Evolutionary conservation across 1,140 invertebrate genomes (phyloP), one percentile per base, ranked within the genome.

Genomic region (Pectinophora gossypiella): DNA sequence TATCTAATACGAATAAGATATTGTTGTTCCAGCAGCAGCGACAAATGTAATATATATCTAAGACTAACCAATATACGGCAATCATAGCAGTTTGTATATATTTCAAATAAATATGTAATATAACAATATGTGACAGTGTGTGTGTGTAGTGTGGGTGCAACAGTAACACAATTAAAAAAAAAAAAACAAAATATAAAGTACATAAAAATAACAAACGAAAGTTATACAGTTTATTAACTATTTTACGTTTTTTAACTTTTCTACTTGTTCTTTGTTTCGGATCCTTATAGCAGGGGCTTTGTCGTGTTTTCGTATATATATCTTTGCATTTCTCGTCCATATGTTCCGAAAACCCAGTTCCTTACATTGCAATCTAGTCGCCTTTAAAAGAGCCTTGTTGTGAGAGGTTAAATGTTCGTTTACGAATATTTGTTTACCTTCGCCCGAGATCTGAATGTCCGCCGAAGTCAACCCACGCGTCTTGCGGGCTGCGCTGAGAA

Each of bases 321-420:
- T 44, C 13, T 44, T 44, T 19, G 42, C 18, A 19, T 44, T 44
- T 13, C 42, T 19, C 12, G 42, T 44, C 42, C 42, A 44, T 12
- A 19, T 9, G 19, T 19, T 20, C 42, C 13, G 42, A 21, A 44
- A 44, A 18, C 42, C 42, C 42, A 44, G 20, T 10, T 44, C 42
- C 19, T 21, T 44, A 44, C 42, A 44, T 44, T 20, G 7, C 10
- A 19, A 3, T 9, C 15, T 19, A 4, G 19, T 3, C 9, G 7
- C 19, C 19, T 44, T 44, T 13, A 44, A n/a, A 3, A 44, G 19
- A 9, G 18, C 19, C 13, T 44, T 44, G 19, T 44, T 44, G 2
- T 6, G 10, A n/a, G 42, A 19, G 15, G 42, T 44, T 6, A 44
- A 19, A 19, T 44, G 42, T 44, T 44, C 42, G 19, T 44, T 44